phyloP scores from a whole-genome alignment of 1,140 invertebrate species.

The Ditylenchus dipsaci region DNA sequence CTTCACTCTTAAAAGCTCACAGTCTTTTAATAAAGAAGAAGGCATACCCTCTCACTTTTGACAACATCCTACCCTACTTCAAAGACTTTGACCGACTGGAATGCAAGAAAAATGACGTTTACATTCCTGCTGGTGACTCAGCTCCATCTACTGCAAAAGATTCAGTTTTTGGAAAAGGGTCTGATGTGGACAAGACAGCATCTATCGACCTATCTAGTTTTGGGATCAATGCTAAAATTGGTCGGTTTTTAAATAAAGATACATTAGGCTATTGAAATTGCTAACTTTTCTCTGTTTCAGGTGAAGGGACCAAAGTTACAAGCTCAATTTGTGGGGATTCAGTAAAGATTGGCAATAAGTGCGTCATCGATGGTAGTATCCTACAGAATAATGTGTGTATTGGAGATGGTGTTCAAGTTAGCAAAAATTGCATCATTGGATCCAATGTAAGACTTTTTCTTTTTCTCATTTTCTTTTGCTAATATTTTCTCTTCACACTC shows the following conservation, averaged over 20 bases:
- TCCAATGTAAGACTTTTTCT: not conserved
- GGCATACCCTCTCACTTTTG: conserved; percentile 1
- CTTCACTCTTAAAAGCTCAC: not conserved
- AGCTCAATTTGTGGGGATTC: not conserved
- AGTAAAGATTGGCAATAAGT: not conserved
- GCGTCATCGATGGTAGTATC: not conserved
- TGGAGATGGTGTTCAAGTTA: not conserved
- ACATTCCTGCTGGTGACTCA: not conserved
- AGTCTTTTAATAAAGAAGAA: not conserved
- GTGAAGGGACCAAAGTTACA: not conserved
- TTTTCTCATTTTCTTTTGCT: not conserved
- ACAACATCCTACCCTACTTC: conserved; percentile 5
- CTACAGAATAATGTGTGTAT: not conserved
- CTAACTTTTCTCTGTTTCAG: not conserved
- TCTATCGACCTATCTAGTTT: not conserved
- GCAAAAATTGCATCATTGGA: conserved; percentile 1
- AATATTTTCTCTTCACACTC: not conserved
- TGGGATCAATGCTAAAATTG: conserved; percentile 5
- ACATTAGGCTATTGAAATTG: not conserved
- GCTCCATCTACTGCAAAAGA: not conserved
- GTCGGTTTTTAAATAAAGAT: not conserved
- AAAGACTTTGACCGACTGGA: not conserved
- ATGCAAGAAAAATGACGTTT: not conserved
- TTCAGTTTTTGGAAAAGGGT: not conserved
- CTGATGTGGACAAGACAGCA: not conserved